Base-by-base conservation (phyloP, 2,888 invertebrate genomes). In the Drosophila prolongata region DNA sequence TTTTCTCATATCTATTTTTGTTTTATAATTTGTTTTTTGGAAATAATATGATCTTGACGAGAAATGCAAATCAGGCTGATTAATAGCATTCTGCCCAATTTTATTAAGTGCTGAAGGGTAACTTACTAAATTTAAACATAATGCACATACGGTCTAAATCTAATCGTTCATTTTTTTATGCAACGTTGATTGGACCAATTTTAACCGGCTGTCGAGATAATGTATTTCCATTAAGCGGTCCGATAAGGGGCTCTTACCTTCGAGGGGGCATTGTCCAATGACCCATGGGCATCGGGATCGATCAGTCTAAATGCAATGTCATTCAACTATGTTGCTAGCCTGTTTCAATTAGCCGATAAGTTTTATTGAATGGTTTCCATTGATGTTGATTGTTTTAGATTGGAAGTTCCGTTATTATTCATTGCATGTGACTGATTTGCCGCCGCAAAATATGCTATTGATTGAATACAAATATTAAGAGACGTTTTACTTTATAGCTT, bases 181-280 rank as follows among this genome's bases (percentile, higher is more conserved):
- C 47, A 47, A 47, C 47, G 30, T 49, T 49, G 49, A 38, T 52
- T 52, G 58, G 38, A 58, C 52, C 53, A 40, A n/a, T 35, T 49
- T 19, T 4, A 35, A 9, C n/a, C 19, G 10, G 9, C 47, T 14
- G 13, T 27, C 34, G 13, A 40, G 62, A 47, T 62, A 58, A 58
- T 62, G 24, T 62, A 62, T 61, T 56, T 56, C n/a, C 19, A 24
- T 30, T 6, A 9, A 3, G 0, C 6, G 11, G 19, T 42, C 16
- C 11, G 57, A 57, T 61, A 38, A 30, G 57, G 6, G 37, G 10
- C 9, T 30, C 10, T 47, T 10, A 34, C 34, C 14, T 47, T 27
- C 11, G n/a, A 42, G 24, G 43, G 55, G 60, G 10, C 49, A 49
- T 30, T 42, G 58, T 43, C 14, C 35, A 34, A 35, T 43, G 42